A percentile compares a stretch with the other conserved stretches of the same genome.
phyloP scores from a whole-genome alignment of 2,888 invertebrate species.

The Tenthredo mesomela region DNA sequence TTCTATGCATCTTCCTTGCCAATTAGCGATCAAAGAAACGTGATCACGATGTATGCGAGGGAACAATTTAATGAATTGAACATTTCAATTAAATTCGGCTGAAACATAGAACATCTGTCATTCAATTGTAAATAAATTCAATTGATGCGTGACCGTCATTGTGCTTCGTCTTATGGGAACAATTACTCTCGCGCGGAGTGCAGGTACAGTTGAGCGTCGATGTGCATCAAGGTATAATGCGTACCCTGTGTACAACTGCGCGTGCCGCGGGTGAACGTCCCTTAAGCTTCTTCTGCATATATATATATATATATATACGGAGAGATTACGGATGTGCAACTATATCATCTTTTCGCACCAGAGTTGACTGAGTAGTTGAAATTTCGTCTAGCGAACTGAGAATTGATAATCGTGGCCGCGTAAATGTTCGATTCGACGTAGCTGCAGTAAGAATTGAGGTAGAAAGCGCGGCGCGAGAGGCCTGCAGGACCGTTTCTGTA shows the following conservation, averaged over 20 bases:
- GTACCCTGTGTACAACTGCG: background rate
- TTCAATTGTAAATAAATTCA: slow-evolving; percentile 23
- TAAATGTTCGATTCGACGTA: background rate
- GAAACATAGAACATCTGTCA: background rate
- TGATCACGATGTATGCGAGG: background rate
- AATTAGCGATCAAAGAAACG: slow-evolving; percentile 35
- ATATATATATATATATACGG: too few relatives aligned
- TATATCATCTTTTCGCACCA: background rate
- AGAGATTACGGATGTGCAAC: too few relatives aligned
- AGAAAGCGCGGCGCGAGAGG: background rate
- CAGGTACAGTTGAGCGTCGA: slow-evolving; percentile 10
- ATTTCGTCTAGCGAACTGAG: background rate
- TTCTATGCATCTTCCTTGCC: background rate
- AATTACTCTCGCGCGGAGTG: background rate
- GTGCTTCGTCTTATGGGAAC: slow-evolving; percentile 7
- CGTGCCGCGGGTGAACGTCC: background rate
- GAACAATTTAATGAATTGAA: background rate
- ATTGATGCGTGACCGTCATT: slow-evolving; percentile 12
- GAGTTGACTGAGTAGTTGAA: background rate
- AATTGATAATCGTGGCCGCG: background rate
- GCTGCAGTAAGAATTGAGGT: background rate
- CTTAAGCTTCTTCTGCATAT: background rate
- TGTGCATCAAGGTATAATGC: background rate
- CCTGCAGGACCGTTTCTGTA: background rate
- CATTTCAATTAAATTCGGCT: background rate